Conservation (phyloP, 1,140 invertebrate genomes). For the Hetaerina americana region DNA sequence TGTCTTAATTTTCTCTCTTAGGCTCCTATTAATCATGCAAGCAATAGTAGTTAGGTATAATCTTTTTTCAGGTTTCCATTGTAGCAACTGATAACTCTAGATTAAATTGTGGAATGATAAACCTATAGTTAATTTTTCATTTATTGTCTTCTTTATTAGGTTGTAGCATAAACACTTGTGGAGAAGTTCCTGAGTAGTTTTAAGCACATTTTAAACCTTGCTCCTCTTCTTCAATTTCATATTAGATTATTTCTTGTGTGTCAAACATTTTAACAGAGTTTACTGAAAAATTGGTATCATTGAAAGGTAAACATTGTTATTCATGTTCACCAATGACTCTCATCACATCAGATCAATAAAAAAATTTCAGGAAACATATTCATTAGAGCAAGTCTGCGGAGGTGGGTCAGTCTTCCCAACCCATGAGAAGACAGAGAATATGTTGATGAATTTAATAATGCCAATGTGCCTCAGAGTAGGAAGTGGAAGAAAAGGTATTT, state of each 20-base stretch:
- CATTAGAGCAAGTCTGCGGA: slow-evolving; percentile 87
- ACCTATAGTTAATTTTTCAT: too few relatives aligned
- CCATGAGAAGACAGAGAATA: slow-evolving; percentile 84
- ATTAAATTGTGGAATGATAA: background rate
- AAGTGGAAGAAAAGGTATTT: slow-evolving; percentile 73
- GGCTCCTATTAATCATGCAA: background rate
- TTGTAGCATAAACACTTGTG: background rate
- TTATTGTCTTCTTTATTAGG: background rate
- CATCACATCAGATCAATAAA: too few relatives aligned
- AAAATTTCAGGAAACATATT: slow-evolving; percentile 66
- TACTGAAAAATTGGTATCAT: too few relatives aligned
- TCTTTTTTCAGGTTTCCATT: background rate
- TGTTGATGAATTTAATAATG: slow-evolving; percentile 91
- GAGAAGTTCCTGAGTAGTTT: background rate
- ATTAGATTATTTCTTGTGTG: background rate
- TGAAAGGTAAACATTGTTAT: too few relatives aligned
- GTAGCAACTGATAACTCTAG: background rate
- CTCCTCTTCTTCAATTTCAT: background rate
- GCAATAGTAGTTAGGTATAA: background rate
- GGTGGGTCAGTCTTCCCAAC: slow-evolving; percentile 74
- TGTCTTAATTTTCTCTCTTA: background rate
- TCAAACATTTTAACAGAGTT: too few relatives aligned
- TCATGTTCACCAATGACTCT: too few relatives aligned
- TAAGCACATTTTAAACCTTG: background rate
- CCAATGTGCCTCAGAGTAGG: slow-evolving; percentile 89